Percentiles rank a stretch among this genome's conserved stretches.
Conservation (phyloP, 1,140 invertebrate genomes). For the Lordiphosa clarofinis region DNA sequence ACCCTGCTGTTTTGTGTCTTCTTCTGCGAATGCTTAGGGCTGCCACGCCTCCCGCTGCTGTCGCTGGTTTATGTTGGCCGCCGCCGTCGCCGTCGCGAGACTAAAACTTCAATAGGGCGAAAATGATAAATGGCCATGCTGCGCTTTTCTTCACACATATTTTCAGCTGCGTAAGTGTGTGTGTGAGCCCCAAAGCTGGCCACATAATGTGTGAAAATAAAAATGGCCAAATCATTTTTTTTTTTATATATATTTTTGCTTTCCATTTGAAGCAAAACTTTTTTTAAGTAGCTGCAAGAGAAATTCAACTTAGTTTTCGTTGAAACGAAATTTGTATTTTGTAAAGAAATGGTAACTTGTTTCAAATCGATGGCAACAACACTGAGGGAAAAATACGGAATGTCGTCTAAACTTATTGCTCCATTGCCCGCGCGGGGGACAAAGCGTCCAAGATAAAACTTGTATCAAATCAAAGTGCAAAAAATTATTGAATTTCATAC, state of each 20-base stretch:
- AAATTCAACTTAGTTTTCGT: not conserved
- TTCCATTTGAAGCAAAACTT: constrained; percentile 33
- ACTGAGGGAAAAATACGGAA: too few relatives aligned
- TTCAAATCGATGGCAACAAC: too few relatives aligned
- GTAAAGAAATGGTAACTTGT: too few relatives aligned
- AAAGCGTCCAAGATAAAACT: too few relatives aligned
- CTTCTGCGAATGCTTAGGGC: constrained; percentile 55
- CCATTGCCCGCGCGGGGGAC: too few relatives aligned
- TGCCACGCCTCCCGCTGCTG: constrained; percentile 67
- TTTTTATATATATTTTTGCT: not conserved
- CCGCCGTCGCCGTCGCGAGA: constrained; percentile 46
- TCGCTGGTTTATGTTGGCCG: constrained; percentile 65
- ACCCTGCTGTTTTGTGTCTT: constrained; percentile 75
- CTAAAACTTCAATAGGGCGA: constrained; percentile 74
- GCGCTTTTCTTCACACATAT: constrained; percentile 46
- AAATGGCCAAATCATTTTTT: constrained; percentile 55
- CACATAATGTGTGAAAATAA: constrained; percentile 58
- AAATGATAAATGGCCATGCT: constrained; percentile 73
- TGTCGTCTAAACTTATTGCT: too few relatives aligned
- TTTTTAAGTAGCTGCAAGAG: constrained; percentile 12
- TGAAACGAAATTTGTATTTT: too few relatives aligned
- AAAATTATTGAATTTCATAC: too few relatives aligned
- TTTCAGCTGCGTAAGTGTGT: constrained; percentile 6
- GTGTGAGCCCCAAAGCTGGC: constrained; percentile 7
- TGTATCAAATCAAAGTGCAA: too few relatives aligned